Evolutionary conservation across 1,140 invertebrate species (phyloP), one percentile per base, ranked within the genome.

Genomic region (Drosophila sproati): DNA sequence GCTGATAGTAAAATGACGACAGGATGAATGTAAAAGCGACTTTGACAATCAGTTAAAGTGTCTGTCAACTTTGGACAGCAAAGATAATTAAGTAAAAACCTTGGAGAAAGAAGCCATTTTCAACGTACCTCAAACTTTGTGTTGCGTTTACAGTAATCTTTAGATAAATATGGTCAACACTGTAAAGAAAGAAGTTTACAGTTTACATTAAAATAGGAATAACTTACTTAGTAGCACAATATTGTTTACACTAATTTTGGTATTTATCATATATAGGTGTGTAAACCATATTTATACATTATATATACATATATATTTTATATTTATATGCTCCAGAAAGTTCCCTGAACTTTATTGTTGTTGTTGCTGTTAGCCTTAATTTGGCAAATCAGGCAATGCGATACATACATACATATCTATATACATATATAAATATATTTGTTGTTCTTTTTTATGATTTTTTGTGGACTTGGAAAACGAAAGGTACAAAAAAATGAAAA

Each of bases 311-410:
- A 10, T 45, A 41, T 34, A 29, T 3, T 2, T 12, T 12, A 12
- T 12, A 12, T 12, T 12, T 12, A 12, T 12, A 12, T 12, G 12
- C 12, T 12, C 37, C 50, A 35, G 39, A 61, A 12, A 68, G 62
- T 68, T 61, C 45, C 45, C 45, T 70, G 59, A 70, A 75, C 67
- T 75, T 70, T 62, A 45, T 72, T 72, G 47, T 54, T 68, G 48
- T 55, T 62, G 48, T 45, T 54, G 57, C 32, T 43, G 75, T 72
- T 77, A 75, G 62, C 78, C 80, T 80, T 81, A 82, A 78, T 80
- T 82, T 82, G 64, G 47, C 68, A 60, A 79, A 79, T 79, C 68
- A 80, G 67, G 75, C 61, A 71, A 75, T 77, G 73, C 63, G 70
- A 59, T 59, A 43, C 35, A 60, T 4, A 10, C 5, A 39, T 4